These are phyloP conservation scores for Emydura subglobosa DNA, from an alignment of 2,113 vertebrate genomes.

Conservation along the genomic window DNA sequence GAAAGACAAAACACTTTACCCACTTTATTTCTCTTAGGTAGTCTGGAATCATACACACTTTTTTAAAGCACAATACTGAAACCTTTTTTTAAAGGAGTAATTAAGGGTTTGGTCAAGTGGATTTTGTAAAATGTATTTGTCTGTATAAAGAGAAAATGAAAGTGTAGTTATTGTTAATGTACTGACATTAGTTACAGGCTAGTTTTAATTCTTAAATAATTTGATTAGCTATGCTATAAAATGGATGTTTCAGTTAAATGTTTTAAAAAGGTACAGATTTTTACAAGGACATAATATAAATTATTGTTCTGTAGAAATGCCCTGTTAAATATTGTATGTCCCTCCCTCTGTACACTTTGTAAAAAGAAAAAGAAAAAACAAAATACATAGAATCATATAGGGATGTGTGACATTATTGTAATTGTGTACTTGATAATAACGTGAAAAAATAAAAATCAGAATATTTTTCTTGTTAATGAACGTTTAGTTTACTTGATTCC, in stretches of 20 bases:
- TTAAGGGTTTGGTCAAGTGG: conserved; percentile 84
- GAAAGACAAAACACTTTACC: conserved; percentile 78
- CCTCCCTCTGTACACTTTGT: conserved; percentile 95
- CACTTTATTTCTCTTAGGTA: conserved; percentile 78
- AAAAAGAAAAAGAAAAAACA: conserved; percentile 83
- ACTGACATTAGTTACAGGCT: conserved; percentile 86
- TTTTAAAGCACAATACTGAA: conserved; percentile 80
- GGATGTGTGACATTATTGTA: conserved; percentile 94
- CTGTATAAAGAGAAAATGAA: conserved; percentile 86
- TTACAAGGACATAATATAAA: conserved; percentile 94
- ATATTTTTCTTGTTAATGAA: conserved; percentile 90
- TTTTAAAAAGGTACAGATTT: conserved; percentile 94
- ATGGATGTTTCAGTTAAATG: conserved; percentile 86
- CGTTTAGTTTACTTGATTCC: conserved; percentile 80
- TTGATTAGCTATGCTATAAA: conserved; percentile 85
- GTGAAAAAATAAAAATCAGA: conserved; percentile 96
- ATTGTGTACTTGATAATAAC: conserved; percentile 94
- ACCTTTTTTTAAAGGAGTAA: conserved; percentile 76
- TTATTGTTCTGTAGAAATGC: conserved; percentile 99
- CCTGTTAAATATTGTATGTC: conserved; percentile 93
- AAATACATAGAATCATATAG: conserved; percentile 89
- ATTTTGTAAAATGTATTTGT: conserved; percentile 85
- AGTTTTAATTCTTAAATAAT: conserved; percentile 85
- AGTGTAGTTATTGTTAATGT: conserved; percentile 85
- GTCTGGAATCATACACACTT: conserved; percentile 77